Base-by-base conservation (phyloP, 2,888 invertebrate species). In the Melinaea menophilus region DNA sequence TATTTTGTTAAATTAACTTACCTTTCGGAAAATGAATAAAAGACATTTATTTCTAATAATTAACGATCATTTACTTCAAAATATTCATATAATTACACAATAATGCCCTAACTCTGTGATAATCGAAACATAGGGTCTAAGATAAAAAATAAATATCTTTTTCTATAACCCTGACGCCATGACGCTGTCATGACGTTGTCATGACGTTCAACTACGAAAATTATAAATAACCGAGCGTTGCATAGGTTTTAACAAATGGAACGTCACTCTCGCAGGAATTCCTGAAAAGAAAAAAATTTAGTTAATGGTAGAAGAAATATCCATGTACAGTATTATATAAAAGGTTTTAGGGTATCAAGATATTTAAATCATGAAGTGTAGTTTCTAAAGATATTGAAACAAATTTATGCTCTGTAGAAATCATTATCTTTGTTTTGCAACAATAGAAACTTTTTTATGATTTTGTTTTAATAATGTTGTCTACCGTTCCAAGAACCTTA, bases 181-280 rank as follows among this genome's bases (percentile, higher is more conserved):
- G 22, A 22, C 22, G 22, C 81, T 82, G 85, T 84, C 75, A 85
- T 84, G 84, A 84, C 85, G 84, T 82, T 82, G 85, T 84, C 75
- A 85, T 84, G 84, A 84, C 85, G 84, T 79, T 82, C 77, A 77
- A 78, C 88, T 88, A 89, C 86, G 78, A 77, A 88, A 91, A 92
- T 94, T 95, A 97, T 92, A 97, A 95, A 88, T 97, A 97, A 88
- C 97, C 97, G 88, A 97, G 94, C 77, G 97, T 97, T 86, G 97
- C 96, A 88, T 97, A 97, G 82, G 97, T 97, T 94, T 97, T 97
- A 90, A 96, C 96, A 92, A 97, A 97, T 84, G 97, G 95, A 86
- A 95, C 94, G 88, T 97, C 96, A 91, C 94, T 95, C 89, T 95
- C 94, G 92, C 95, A 95, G 86, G 94, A 94, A 88, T 95, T 96